A percentile compares a stretch with the other conserved stretches of the same genome.
Conservation (phyloP, 2,888 invertebrate species). For the Fragum whitleyi region DNA sequence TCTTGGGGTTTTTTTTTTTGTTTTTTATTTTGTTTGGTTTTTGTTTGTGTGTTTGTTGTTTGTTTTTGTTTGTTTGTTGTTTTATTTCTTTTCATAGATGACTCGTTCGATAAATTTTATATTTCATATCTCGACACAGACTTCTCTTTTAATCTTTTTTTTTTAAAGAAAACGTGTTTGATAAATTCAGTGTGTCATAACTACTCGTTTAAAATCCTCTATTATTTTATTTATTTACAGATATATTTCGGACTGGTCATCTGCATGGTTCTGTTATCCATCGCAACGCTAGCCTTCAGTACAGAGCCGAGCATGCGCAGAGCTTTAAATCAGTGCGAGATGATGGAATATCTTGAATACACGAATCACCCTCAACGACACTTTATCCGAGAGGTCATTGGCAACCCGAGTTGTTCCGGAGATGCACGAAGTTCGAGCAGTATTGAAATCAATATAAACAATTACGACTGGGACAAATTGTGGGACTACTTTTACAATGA, state of each 20-base stretch:
- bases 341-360: conserved; percentile 43
- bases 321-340: conserved; percentile 43
- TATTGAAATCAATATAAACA: neutral
- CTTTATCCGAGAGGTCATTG: neutral
- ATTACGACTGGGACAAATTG: conserved; percentile 6
- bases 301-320: conserved; percentile 42
- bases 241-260: conserved; percentile 43
- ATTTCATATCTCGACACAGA: too few species aligned
- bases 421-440: neutral
- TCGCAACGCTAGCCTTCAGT: conserved; percentile 45
- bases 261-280: conserved; percentile 47
- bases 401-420: conserved; percentile 12
- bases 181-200: too few species aligned
- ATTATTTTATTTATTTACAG: conserved; percentile 41
- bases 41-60: too few species aligned
- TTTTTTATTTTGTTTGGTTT: too few species aligned
- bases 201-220: too few species aligned
- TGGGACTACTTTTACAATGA: conserved; percentile 8
- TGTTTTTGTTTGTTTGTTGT: too few species aligned
- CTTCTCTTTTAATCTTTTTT: too few species aligned
- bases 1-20: too few species aligned
- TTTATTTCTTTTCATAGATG: too few species aligned
- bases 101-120: too few species aligned
- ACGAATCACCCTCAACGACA: neutral
- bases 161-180: too few species aligned